Conservation (phyloP, 2,113 vertebrate species). For the Struthio camelus region DNA sequence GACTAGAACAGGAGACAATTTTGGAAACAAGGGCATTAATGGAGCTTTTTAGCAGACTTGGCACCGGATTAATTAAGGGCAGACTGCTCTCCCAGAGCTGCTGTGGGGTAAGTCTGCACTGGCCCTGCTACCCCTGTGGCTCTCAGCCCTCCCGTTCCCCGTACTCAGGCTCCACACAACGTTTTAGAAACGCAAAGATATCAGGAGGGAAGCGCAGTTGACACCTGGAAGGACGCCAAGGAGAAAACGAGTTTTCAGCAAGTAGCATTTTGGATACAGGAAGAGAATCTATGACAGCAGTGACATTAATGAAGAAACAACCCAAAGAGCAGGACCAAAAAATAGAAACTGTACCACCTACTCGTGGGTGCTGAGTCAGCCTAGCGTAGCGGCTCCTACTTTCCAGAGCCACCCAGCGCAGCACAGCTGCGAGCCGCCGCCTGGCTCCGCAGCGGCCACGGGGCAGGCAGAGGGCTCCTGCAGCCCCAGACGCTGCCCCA, state of each 20-base stretch:
- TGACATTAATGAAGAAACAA: slow-evolving; percentile 48
- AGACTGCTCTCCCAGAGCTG: neutral
- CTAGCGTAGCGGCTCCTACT: neutral
- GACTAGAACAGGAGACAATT: neutral
- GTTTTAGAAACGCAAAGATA: neutral
- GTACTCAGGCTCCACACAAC: neutral
- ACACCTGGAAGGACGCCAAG: slow-evolving; percentile 43
- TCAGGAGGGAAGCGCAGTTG: neutral
- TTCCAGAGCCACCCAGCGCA: neutral
- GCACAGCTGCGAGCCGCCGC: neutral
- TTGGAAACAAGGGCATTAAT: neutral
- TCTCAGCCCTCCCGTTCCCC: neutral
- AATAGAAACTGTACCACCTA: slow-evolving; percentile 6
- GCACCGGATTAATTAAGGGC: neutral
- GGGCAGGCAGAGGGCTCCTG: neutral
- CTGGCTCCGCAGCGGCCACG: accelerated
- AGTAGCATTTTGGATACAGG: neutral
- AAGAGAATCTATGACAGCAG: slow-evolving; percentile 27
- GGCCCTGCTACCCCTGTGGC: neutral
- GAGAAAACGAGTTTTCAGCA: slow-evolving; percentile 47
- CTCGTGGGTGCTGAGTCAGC: neutral
- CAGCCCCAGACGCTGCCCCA: neutral
- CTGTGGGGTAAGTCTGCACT: neutral
- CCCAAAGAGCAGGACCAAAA: neutral
- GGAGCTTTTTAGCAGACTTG: neutral